Percentiles rank a stretch among this genome's conserved stretches.
These are phyloP conservation scores for Channallabes apus DNA, from an alignment of 2,797 vertebrate species.

Conservation along the genomic window DNA sequence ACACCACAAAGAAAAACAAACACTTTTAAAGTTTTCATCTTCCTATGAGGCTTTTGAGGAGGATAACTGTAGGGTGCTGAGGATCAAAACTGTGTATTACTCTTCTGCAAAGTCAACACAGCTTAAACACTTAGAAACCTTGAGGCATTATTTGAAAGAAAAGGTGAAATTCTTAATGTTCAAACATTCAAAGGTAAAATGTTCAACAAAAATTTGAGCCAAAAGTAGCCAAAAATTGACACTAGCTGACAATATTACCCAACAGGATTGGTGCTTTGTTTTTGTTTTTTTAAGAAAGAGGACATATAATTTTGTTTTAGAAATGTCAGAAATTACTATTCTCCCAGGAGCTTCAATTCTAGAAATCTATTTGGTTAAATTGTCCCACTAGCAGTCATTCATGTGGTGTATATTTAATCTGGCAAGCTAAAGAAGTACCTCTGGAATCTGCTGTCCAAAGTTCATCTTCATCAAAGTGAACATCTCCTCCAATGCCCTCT, in stretches of 20 bases:
- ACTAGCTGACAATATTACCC: not conserved
- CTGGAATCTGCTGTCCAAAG: constrained; percentile 70
- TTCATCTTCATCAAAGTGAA: constrained; percentile 79
- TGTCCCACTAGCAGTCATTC: not conserved
- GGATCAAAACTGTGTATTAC: not conserved
- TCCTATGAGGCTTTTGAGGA: not conserved
- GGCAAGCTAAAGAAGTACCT: constrained; percentile 46
- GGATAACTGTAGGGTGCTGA: not conserved
- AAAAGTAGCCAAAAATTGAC: not conserved
- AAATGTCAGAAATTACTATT: not conserved
- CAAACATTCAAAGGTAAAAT: no score
- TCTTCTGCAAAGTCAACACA: not conserved
- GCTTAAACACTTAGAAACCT: not conserved
- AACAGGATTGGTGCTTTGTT: not conserved
- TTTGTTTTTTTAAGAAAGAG: not conserved
- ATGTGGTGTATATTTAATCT: not conserved
- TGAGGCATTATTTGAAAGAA: not conserved
- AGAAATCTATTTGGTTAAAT: not conserved
- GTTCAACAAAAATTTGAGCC: not conserved
- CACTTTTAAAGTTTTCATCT: not conserved
- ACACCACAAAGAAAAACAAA: constrained; percentile 5
- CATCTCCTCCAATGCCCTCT: constrained; percentile 73
- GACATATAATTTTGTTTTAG: not conserved
- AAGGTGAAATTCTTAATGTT: not conserved
- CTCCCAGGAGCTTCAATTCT: not conserved